A percentile compares a stretch with the other conserved stretches of the same genome.
Conservation (phyloP, 1,140 invertebrate species). For the Drosophila oshimai region DNA sequence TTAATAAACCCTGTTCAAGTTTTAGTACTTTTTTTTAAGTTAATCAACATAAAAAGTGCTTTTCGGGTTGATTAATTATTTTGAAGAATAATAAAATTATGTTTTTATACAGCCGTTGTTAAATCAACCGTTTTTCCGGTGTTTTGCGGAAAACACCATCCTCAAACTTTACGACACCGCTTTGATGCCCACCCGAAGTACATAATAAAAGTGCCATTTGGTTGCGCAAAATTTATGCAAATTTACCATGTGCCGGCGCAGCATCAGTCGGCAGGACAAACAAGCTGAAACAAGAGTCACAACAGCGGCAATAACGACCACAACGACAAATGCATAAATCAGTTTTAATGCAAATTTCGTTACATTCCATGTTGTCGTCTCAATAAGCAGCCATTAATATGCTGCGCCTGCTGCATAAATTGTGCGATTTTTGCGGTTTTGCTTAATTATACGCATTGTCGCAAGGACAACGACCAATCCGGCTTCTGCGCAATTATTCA, state of each 20-base stretch:
- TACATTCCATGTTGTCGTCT: slow-evolving; percentile 31
- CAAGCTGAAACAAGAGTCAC: not conserved
- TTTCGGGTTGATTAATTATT: not conserved
- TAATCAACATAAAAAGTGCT: slow-evolving; percentile 2
- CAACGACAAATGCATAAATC: slow-evolving; percentile 56
- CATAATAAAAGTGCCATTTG: slow-evolving; percentile 47
- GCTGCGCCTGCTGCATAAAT: slow-evolving; percentile 57
- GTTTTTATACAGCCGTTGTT: slow-evolving; percentile 5
- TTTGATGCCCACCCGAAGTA: slow-evolving; percentile 33
- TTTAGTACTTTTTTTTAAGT: not conserved
- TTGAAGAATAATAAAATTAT: not conserved
- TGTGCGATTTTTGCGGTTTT: slow-evolving; percentile 55
- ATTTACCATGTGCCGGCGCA: slow-evolving; percentile 27
- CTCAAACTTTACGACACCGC: slow-evolving; percentile 26
- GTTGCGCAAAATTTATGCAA: slow-evolving; percentile 52
- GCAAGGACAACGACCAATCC: slow-evolving; percentile 39
- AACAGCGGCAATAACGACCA: slow-evolving; percentile 25
- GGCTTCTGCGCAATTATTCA: slow-evolving; percentile 50
- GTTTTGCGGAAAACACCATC: not conserved
- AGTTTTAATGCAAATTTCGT: slow-evolving; percentile 61
- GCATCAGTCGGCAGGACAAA: slow-evolving; percentile 19
- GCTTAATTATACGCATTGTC: slow-evolving; percentile 67
- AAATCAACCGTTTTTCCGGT: not conserved
- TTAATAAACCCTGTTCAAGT: no score
- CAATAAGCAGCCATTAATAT: slow-evolving; percentile 72